Percentiles rank a stretch among this genome's conserved stretches.
These are phyloP conservation scores for Entelurus aequoreus DNA, from an alignment of 2,113 vertebrate species.

Conservation along the genomic window DNA sequence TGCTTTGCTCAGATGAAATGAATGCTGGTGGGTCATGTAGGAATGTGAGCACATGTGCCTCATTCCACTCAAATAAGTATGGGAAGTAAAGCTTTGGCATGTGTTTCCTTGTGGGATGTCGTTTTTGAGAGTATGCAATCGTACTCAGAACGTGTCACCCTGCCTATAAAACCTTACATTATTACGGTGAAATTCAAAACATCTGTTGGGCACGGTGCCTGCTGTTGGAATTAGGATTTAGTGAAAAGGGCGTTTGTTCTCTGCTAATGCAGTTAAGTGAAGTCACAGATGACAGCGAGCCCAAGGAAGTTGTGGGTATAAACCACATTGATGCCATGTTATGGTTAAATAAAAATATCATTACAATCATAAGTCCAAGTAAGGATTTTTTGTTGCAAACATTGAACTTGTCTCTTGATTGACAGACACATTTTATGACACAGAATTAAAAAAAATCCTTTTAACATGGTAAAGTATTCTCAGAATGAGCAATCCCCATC, in stretches of 20 bases:
- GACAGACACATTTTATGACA: slow-evolving; percentile 10
- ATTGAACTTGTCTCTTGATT: background rate
- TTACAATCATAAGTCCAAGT: background rate
- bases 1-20: background rate
- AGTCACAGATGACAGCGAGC: slow-evolving; percentile 10
- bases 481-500: slow-evolving; percentile 2
- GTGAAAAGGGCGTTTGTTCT: slow-evolving; percentile 51
- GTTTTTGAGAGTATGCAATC: background rate
- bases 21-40: background rate
- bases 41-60: background rate
- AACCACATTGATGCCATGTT: background rate
- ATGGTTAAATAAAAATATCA: background rate
- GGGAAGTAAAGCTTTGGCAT: slow-evolving; percentile 16
- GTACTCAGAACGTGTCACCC: slow-evolving; percentile 41
- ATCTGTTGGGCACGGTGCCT: slow-evolving; percentile 38
- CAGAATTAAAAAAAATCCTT: slow-evolving; percentile 11
- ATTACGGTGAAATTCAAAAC: slow-evolving; percentile 40
- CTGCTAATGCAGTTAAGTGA: slow-evolving; percentile 11
- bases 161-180: slow-evolving; percentile 38
- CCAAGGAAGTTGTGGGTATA: slow-evolving; percentile 1
- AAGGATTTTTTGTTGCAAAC: background rate
- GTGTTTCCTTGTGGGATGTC: slow-evolving; percentile 7
- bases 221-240: slow-evolving; percentile 19
- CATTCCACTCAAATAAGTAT: slow-evolving; percentile 1
- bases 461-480: background rate